Evolutionary conservation across 2,888 invertebrate species (phyloP), one percentile per base, ranked within the genome.

Genomic region (Calameuta idolon): DNA sequence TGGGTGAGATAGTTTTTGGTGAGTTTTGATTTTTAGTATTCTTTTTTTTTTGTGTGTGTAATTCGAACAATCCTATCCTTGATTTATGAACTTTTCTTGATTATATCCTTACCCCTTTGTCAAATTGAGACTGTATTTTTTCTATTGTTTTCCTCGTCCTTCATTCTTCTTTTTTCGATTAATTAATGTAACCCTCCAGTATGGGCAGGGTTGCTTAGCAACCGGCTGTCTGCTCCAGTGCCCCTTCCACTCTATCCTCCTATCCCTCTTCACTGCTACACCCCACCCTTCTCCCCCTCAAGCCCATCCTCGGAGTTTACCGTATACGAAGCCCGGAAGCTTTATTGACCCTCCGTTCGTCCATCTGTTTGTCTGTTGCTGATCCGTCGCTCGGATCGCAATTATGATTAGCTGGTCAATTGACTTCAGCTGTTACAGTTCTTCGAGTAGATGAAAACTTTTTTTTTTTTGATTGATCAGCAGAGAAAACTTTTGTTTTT

Each of bases 141-240:
- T 55, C 0, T 55, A 55, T 55, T 55, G 55, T 55, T 55, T 23
- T 55, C 9, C 69, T 75, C 73, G 23, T 75, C 69, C 76, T 69
- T 34, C 74, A 33, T 40, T 73, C 74, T 74, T 68, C 76, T 75
- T 75, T 81, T 76, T 75, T 73, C 74, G 73, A 77, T 76, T 75
- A 77, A 80, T 79, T 79, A 79, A 77, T 80, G 78, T 74, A 68
- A 35, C 35, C 80, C 78, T 77, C 79, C 75, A 77, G 73, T 69
- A 78, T 69, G 75, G 77, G 73, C 33, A 69, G 73, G 73, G 80
- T 80, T 77, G 77, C 78, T 75, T 69, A 74, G 78, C 78, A 76
- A 78, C 76, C 74, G 34, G 69, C 76, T 69, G 34, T 74, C 75
- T 40, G n/a, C 78, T 73, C 71, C 69, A 34, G 40, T 40, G 71